A percentile compares a stretch with the other conserved stretches of the same genome.
These are phyloP conservation scores for Anser brachyrhynchus DNA, from an alignment of 2,113 vertebrate genomes.

Conservation along the genomic window DNA sequence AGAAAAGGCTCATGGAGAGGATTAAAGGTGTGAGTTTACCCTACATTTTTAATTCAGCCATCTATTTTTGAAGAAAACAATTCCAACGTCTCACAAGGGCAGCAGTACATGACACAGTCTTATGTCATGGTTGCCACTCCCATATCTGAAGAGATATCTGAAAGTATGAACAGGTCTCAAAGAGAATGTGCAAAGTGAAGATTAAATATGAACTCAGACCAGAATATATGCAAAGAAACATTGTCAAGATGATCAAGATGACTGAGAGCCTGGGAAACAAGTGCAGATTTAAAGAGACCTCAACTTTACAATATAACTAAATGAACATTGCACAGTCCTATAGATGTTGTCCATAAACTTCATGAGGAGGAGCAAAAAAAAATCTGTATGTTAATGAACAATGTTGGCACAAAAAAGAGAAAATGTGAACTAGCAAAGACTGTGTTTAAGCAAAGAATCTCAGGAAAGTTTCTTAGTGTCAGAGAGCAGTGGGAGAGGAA, in stretches of 20 bases:
- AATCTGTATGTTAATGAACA: not conserved
- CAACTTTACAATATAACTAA: not conserved
- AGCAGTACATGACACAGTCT: not conserved
- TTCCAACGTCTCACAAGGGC: fast-evolving
- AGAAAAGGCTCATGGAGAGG: not conserved
- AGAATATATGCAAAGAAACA: not conserved
- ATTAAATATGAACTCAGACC: not conserved
- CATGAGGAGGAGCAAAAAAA: too few relatives aligned
- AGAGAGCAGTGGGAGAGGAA: not conserved
- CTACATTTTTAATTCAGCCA: not conserved
- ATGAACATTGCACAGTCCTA: not conserved
- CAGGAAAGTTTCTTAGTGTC: not conserved
- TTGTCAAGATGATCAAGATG: not conserved
- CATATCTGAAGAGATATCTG: not conserved
- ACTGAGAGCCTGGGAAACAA: not conserved
- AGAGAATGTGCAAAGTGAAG: not conserved
- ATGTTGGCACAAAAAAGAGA: not conserved
- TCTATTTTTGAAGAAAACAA: not conserved
- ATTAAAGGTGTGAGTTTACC: not conserved
- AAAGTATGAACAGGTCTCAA: not conserved
- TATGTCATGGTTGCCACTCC: not conserved
- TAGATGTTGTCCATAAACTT: not conserved
- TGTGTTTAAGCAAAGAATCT: not conserved
- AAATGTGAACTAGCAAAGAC: not conserved
- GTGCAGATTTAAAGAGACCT: not conserved